Evolutionary conservation across 2,888 invertebrate species (phyloP).

Genomic region (Liodrosophila aerea): DNA sequence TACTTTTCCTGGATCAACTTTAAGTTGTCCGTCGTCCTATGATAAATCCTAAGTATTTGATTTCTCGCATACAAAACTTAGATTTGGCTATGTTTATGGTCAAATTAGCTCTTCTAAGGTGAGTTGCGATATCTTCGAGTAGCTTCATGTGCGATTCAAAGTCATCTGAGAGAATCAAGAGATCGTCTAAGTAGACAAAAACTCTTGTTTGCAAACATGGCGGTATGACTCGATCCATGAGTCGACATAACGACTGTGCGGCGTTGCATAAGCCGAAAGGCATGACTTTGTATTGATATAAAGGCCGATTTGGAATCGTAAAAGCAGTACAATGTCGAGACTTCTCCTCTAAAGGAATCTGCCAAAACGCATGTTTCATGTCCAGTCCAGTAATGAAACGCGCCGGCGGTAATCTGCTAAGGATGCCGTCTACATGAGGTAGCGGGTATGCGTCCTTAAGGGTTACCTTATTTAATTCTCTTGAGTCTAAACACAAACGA

Average conservation of each 20-base stretch:
- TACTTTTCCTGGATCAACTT: background rate
- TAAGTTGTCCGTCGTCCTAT: background rate
- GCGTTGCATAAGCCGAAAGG: constrained; percentile 14
- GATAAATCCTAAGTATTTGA: background rate
- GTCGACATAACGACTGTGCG: constrained; percentile 4
- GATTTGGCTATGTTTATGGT: constrained; percentile 2
- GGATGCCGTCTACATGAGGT: constrained; percentile 2
- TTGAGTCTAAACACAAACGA: constrained; percentile 8
- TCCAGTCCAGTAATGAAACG: constrained; percentile 5
- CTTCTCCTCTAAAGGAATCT: constrained; percentile 8
- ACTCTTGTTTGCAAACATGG: background rate
- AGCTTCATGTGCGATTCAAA: background rate
- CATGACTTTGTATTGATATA: constrained; percentile 16
- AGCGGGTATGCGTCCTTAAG: constrained; percentile 13
- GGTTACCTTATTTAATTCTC: constrained; percentile 3
- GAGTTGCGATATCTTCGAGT: too few species aligned
- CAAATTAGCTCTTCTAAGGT: too few species aligned
- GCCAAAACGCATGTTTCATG: constrained; percentile 16
- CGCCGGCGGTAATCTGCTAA: constrained; percentile 6
- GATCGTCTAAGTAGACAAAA: constrained; percentile 5
- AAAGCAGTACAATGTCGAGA: constrained; percentile 11
- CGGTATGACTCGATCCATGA: constrained; percentile 7
- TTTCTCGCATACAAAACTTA: background rate
- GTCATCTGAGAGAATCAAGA: constrained; percentile 6
- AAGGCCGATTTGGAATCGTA: constrained; percentile 7